phyloP scores from a whole-genome alignment of 2,113 vertebrate species.

The Oxyruncus cristatus region DNA sequence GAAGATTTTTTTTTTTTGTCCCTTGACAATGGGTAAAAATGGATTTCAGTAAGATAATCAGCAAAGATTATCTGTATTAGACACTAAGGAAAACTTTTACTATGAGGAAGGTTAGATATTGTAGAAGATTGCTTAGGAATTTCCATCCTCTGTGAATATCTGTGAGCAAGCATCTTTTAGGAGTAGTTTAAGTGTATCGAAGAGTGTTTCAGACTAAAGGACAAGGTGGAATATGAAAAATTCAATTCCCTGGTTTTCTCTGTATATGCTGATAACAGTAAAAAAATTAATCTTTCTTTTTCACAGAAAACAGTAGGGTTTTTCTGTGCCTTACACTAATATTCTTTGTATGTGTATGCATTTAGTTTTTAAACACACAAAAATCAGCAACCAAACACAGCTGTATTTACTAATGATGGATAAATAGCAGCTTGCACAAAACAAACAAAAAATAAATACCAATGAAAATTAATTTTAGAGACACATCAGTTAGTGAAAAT shows the following conservation, averaged over 20 bases:
- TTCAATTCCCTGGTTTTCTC: not conserved
- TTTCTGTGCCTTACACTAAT: not conserved
- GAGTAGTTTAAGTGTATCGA: not conserved
- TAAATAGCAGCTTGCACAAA: constrained; percentile 13
- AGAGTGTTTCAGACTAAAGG: not conserved
- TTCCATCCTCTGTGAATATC: not conserved
- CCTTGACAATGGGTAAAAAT: not conserved
- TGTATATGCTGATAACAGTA: not conserved
- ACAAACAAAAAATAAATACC: not conserved
- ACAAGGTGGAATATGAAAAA: not conserved
- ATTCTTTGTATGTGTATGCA: not conserved
- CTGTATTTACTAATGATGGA: constrained; percentile 5
- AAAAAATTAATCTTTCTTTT: not conserved
- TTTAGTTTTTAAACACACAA: not conserved
- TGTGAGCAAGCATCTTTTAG: not conserved
- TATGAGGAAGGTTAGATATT: not conserved
- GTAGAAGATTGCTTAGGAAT: not conserved
- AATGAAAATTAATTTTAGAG: not conserved
- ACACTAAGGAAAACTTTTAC: not conserved
- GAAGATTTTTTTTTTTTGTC: not conserved
- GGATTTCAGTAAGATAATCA: not conserved
- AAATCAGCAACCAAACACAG: constrained; percentile 9
- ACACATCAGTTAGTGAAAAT: not conserved
- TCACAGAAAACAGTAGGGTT: not conserved
- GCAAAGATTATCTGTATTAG: not conserved